Percentiles rank a stretch among this genome's conserved stretches.
These are phyloP conservation scores for Noctua comes DNA, from an alignment of 2,888 invertebrate species.

Conservation along the genomic window DNA sequence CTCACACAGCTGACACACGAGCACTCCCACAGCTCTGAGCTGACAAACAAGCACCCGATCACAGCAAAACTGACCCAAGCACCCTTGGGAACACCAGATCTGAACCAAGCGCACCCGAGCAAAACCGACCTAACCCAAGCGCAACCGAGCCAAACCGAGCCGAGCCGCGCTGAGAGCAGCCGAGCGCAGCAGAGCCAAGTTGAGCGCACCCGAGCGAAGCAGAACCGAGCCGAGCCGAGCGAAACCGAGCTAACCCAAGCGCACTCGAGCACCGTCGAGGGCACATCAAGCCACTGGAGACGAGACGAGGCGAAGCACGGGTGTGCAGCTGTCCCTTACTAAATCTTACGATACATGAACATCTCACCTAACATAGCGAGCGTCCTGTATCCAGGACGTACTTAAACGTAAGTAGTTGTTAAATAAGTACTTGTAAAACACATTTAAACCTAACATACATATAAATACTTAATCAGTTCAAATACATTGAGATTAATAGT, in stretches of 20 bases:
- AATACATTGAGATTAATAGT: slow-evolving; percentile 74
- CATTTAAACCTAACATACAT: slow-evolving; percentile 50
- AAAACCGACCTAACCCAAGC: not conserved
- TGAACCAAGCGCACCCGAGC: not conserved
- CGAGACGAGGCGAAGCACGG: slow-evolving; percentile 9
- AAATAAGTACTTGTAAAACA: slow-evolving; percentile 43
- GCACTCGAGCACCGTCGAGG: not conserved
- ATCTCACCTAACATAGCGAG: slow-evolving; percentile 27
- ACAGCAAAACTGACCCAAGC: not conserved
- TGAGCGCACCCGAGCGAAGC: not conserved
- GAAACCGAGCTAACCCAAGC: not conserved
- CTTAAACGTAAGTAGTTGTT: slow-evolving; percentile 33
- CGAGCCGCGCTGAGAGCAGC: too few species aligned
- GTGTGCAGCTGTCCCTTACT: slow-evolving; percentile 25
- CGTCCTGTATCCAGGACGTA: slow-evolving; percentile 47
- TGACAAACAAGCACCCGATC: not conserved
- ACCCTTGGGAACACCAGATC: too few species aligned
- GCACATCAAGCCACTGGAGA: not conserved
- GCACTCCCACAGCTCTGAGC: not conserved
- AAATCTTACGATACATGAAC: slow-evolving; percentile 19
- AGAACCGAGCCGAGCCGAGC: not conserved
- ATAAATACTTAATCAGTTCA: slow-evolving; percentile 67
- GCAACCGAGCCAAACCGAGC: not conserved
- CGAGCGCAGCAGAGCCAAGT: too few species aligned
- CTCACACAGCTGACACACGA: not conserved